Evolutionary conservation across 1,140 invertebrate genomes (phyloP), one percentile per base, ranked within the genome.

Genomic region (Pygmarrhopalites habei): DNA sequence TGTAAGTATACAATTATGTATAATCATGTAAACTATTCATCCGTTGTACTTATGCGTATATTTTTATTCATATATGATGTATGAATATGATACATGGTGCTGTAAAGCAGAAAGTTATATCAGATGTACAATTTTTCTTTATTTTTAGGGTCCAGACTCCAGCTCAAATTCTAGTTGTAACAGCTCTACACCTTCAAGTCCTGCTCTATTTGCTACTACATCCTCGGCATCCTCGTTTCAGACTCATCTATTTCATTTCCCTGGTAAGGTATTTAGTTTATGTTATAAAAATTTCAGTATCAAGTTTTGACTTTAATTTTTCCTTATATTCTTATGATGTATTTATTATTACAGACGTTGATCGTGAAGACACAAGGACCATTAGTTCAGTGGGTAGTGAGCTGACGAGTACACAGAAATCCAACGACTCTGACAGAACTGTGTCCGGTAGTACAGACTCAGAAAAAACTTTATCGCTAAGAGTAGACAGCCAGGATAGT

Each of bases 121-220:
- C n/a, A n/a, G n/a, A n/a, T n/a, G n/a, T n/a, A n/a, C n/a, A n/a
- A n/a, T n/a, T n/a, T n/a, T n/a, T n/a, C n/a, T n/a, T n/a, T n/a
- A n/a, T n/a, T 74, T 75, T 46, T 73, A 73, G 60, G 71, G 74
- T 46, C 84, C 82, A 43, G 89, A 92, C 77, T 94, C 90, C 60
- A 92, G 90, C 79, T 95, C 92, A 60, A 93, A 90, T 75, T 95
- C 93, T 46, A 95, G 91, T 74, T 95, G 92, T 79, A 96, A 94
- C 77, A 95, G 91, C 75, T 95, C 92, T 64, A 92, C 92, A 62
- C 92, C 92, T 66, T 95, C 91, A 71, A 95, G 91, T 78, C 93
- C 93, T 59, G 92, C 92, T 65, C 81, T 90, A 51, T 79, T 86
- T 70, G 74, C 76, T 74, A 82, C 81, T 64, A 81, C 80, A 17